A percentile compares a stretch with the other conserved stretches of the same genome.
These are phyloP conservation scores for Galaxias olidus DNA, from an alignment of 2,797 vertebrate genomes.

Conservation along the genomic window DNA sequence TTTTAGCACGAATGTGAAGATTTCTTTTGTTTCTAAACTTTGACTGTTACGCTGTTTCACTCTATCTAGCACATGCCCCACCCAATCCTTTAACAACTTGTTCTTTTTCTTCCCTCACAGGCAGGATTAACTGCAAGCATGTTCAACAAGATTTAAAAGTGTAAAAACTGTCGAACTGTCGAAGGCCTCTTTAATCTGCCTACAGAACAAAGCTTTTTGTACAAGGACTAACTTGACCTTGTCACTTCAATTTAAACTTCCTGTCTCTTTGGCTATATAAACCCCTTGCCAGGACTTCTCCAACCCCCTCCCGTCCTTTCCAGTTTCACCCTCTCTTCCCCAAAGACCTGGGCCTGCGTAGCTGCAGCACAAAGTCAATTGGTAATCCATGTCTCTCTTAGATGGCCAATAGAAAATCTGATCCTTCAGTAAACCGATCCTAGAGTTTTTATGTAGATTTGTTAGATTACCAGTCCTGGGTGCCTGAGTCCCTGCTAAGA, in stretches of 20 bases:
- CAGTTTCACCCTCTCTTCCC: conserved; percentile 35
- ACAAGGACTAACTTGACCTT: conserved; percentile 90
- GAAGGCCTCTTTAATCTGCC: conserved; percentile 93
- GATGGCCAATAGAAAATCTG: conserved; percentile 82
- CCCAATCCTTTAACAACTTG: conserved; percentile 62
- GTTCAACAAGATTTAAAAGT: conserved; percentile 94
- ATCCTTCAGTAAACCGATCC: conserved; percentile 86
- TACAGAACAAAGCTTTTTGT: conserved; percentile 90
- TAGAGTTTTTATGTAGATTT: conserved; percentile 84
- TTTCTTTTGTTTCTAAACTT: background rate
- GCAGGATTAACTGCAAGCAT: conserved; percentile 90
- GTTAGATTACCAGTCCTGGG: conserved; percentile 86
- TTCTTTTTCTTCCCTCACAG: conserved; percentile 70
- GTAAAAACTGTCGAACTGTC: conserved; percentile 92
- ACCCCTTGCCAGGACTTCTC: conserved; percentile 62
- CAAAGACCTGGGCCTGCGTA: conserved; percentile 66
- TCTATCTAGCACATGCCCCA: background rate
- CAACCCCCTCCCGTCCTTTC: conserved; percentile 34
- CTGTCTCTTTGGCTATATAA: conserved; percentile 84
- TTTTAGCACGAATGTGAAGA: background rate
- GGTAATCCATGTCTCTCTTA: conserved; percentile 86
- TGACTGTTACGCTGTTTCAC: background rate
- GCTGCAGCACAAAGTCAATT: conserved; percentile 73
- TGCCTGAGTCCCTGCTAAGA: conserved; percentile 76
- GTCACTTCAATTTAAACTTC: conserved; percentile 94